Evolutionary conservation across 2,797 vertebrate genomes (phyloP), one percentile per base, ranked within the genome.

Genomic region (Cryptoprocta ferox): DNA sequence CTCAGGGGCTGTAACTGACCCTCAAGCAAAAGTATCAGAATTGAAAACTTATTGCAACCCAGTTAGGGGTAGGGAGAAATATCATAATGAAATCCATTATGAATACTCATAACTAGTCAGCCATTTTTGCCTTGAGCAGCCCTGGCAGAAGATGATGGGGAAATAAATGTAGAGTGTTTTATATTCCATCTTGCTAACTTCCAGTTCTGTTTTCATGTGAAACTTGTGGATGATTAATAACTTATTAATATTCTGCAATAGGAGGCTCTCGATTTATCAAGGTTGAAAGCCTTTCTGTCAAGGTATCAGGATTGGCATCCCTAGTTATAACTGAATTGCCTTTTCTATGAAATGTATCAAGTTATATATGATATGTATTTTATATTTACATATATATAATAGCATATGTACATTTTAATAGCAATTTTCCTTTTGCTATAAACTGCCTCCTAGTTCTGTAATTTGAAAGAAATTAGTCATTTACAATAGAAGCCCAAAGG

Each of bases 181-280:
- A 35, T 80, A 78, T 75, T 95, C 37, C 6, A 87, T 26, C 26
- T 81, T 80, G 12, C 83, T 95, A n/a, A 70, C 42, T 86, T 97
- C 21, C 30, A 91, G 4, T 35, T 97, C 70, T 66, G 7, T 89
- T 91, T 96, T 91, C 35, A 91, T 87, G 65, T 93, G 89, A 89
- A 88, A 86, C 79, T 78, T 89, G 82, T 89, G 82, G 63, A 45
- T 95, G 12, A 82, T 93, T 96, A 96, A 93, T 91, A 94, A 71
- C 42, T 92, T 76, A 94, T 89, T 94, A 93, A 89, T 80, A 95
- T 96, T 97, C 75, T 84, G 6, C 56, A 80, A 73, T 89, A 89
- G 59, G 9, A 87, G 82, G 42, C 21, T 81, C 76, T 93, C 63
- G 89, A 35, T 89, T 94, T 89, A 70, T 89, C 30, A n/a, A 68